phyloP scores from a whole-genome alignment of 2,888 invertebrate genomes.

The Biston betularia region DNA sequence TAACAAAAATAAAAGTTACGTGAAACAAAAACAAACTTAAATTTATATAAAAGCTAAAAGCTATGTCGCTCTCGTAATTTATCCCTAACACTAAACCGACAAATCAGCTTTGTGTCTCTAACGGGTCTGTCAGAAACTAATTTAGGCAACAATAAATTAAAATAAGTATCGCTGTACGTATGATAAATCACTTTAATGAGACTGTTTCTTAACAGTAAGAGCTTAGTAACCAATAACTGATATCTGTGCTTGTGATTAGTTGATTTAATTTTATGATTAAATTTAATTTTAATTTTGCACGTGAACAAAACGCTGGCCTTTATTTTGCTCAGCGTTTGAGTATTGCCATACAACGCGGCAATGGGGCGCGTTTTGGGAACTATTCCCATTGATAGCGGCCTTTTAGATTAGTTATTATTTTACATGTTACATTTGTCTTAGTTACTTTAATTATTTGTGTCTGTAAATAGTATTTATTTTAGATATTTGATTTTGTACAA shows the following conservation, averaged over 20 bases:
- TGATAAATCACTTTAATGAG: constrained; percentile 19
- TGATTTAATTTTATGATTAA: not conserved
- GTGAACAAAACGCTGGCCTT: no score
- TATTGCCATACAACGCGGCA: no score
- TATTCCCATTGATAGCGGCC: no score
- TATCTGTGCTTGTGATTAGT: not conserved
- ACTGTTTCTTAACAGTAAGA: not conserved
- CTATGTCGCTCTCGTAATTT: constrained; percentile 9
- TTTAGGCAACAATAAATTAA: constrained; percentile 18
- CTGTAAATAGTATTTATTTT: no score
- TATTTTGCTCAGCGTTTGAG: no score
- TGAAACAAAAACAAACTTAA: not conserved
- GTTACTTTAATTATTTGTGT: no score
- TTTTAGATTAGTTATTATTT: no score
- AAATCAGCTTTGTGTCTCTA: constrained; percentile 16
- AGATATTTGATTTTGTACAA: no score
- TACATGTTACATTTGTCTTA: no score
- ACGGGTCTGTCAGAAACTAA: constrained; percentile 23
- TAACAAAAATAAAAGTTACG: not conserved
- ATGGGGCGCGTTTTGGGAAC: no score
- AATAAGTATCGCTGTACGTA: not conserved
- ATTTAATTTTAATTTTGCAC: no score
- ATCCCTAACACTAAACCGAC: constrained; percentile 11
- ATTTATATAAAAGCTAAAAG: not conserved
- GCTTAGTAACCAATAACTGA: not conserved